phyloP scores from a whole-genome alignment of 2,888 invertebrate species.

The Dioctria linearis region DNA sequence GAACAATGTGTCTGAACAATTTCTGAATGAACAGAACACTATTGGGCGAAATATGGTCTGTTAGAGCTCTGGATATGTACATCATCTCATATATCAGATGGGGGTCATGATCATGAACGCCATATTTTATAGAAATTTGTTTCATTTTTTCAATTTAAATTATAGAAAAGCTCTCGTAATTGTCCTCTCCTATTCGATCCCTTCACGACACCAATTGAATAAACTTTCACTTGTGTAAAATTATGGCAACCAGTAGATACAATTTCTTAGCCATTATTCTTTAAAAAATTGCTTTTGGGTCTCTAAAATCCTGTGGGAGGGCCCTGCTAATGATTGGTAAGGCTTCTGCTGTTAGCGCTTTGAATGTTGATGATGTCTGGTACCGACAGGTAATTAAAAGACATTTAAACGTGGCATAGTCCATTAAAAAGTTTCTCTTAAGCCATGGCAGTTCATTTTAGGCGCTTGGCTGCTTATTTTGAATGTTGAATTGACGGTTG shows the following conservation, averaged over 20 bases:
- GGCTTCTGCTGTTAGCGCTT: background rate
- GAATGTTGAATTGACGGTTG: background rate
- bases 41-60: no score
- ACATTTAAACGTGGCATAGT: background rate
- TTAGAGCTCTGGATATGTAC: no score
- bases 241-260: background rate
- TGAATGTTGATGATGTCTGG: slow-evolving; percentile 21
- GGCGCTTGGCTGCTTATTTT: background rate
- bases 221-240: no score
- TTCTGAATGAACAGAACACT: no score
- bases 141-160: no score
- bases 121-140: no score
- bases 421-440: background rate
- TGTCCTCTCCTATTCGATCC: no score
- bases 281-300: background rate
- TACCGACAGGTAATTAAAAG: slow-evolving; percentile 41
- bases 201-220: no score
- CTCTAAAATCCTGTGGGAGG: background rate
- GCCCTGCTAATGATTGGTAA: background rate
- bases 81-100: no score
- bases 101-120: no score
- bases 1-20: no score
- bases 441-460: background rate
- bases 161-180: no score
- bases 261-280: background rate